A percentile compares a stretch with the other conserved stretches of the same genome.
These are phyloP conservation scores for Globicephala melas DNA, from an alignment of 2,113 vertebrate genomes.

Conservation along the genomic window DNA sequence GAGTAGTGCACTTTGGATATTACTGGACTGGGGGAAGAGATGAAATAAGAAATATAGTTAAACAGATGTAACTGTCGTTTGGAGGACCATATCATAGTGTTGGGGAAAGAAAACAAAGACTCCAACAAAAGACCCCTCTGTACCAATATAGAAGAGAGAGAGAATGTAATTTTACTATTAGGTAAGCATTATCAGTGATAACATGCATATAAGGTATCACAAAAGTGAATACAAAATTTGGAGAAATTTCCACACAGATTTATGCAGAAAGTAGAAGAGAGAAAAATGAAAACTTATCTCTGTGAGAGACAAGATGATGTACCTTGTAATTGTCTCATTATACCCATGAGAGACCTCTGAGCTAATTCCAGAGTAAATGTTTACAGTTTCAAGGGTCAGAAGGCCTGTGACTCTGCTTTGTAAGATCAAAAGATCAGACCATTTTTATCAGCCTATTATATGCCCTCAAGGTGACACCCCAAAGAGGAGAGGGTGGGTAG, in stretches of 20 bases:
- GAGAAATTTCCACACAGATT: background rate
- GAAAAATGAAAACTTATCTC: background rate
- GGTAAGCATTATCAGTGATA: background rate
- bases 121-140: background rate
- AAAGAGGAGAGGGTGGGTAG: background rate
- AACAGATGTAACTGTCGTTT: background rate
- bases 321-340: background rate
- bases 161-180: background rate
- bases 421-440: background rate
- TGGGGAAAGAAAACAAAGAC: background rate
- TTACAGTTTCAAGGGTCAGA: background rate
- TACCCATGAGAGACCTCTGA: background rate
- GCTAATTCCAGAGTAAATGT: background rate
- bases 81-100: background rate
- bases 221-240: background rate
- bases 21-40: background rate
- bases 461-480: background rate
- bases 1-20: background rate
- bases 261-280: background rate
- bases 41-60: background rate
- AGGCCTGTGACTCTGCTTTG: background rate
- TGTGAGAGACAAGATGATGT: background rate
- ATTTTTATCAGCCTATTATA: background rate
- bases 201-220: background rate
- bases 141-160: background rate